Evolutionary conservation across 2,113 vertebrate genomes (phyloP).

Genomic region (Poicephalus gulielmi): DNA sequence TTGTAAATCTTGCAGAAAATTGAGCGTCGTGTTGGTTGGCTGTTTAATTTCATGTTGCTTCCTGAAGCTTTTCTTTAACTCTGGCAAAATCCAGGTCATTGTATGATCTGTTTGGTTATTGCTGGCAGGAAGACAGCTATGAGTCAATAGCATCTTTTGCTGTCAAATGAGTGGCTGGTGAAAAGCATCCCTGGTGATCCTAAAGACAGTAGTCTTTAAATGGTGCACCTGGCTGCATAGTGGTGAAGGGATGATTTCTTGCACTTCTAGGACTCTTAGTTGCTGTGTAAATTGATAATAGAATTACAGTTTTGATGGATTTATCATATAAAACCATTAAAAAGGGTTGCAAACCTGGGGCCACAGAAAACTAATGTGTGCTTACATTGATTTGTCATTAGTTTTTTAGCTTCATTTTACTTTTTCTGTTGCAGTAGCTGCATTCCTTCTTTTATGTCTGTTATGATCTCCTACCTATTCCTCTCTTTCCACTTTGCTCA

Average conservation of each 20-base stretch:
- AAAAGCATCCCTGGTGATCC: not conserved
- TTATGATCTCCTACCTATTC: not conserved
- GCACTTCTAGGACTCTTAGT: not conserved
- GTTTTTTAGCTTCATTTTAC: not conserved
- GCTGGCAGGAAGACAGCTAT: not conserved
- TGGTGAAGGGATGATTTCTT: not conserved
- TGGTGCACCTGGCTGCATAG: not conserved
- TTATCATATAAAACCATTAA: not conserved
- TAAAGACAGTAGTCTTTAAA: not conserved
- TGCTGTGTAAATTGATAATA: not conserved
- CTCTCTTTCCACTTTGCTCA: not conserved
- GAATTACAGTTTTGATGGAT: not conserved
- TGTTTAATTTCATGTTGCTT: not conserved
- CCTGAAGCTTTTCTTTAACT: not conserved
- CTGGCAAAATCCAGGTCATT: not conserved
- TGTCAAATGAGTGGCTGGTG: not conserved
- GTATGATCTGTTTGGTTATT: not conserved
- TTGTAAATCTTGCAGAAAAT: conserved; percentile 42
- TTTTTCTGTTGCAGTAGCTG: not conserved
- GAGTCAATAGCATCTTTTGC: not conserved
- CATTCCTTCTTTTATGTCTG: not conserved
- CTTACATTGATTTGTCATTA: not conserved
- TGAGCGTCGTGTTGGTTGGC: not conserved
- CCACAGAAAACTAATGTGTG: not conserved
- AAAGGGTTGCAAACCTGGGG: not conserved